These are phyloP conservation scores for Sterna hirundo DNA, from an alignment of 2,113 vertebrate species.

Conservation along the genomic window DNA sequence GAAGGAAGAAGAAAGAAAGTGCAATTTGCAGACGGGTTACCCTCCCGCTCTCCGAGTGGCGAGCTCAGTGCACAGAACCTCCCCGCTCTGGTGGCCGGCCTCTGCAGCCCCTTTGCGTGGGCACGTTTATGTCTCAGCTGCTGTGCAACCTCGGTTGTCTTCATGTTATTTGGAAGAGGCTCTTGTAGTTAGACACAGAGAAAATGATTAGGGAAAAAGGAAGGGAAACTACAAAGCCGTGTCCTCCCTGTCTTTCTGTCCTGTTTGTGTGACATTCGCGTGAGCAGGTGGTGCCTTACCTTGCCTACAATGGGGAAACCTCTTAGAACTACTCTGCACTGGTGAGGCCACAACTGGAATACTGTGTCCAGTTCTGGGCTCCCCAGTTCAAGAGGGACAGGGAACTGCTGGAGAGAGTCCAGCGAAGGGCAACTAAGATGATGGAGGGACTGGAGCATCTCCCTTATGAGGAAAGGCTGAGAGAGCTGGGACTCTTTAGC, in stretches of 20 bases:
- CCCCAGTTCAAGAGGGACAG: too few species aligned
- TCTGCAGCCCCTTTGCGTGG: background rate
- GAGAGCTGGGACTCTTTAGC: too few species aligned
- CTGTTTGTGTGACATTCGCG: rapidly evolving
- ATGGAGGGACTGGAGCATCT: too few species aligned
- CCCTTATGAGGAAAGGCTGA: too few species aligned
- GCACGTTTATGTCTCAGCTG: background rate
- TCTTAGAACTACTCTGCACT: too few species aligned
- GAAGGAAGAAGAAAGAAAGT: background rate
- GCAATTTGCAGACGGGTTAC: background rate
- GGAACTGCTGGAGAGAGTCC: too few species aligned
- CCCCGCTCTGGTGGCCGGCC: background rate
- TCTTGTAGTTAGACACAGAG: background rate
- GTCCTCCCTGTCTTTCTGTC: background rate
- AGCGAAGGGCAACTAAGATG: too few species aligned
- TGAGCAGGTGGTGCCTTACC: background rate
- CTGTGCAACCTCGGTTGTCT: background rate
- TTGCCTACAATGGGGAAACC: background rate
- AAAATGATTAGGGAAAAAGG: background rate
- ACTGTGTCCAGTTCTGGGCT: too few species aligned
- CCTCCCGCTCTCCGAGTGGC: rapidly evolving
- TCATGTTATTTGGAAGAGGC: background rate
- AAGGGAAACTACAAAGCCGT: background rate
- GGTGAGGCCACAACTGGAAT: too few species aligned
- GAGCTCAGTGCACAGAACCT: rapidly evolving